Conservation (phyloP, 2,888 invertebrate genomes). For the Dusona sp. region DNA sequence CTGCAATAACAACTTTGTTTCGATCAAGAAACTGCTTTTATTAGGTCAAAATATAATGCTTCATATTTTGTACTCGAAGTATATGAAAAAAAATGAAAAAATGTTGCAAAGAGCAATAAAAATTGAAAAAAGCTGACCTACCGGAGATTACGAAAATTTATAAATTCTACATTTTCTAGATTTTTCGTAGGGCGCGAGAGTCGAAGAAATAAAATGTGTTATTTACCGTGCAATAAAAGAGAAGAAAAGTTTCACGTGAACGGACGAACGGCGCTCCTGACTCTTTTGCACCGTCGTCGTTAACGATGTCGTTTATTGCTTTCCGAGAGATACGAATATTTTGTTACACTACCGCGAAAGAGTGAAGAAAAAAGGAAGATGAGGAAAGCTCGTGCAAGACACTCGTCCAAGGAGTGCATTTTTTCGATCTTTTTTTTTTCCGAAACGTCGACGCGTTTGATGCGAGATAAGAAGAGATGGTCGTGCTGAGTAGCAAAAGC, state of each 20-base stretch:
- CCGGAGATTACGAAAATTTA: conserved; percentile 78
- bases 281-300: conserved; percentile 77
- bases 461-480: not conserved
- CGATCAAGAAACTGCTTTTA: not conserved
- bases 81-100: not conserved
- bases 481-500: not conserved
- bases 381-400: not conserved
- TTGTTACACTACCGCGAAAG: conserved; percentile 76
- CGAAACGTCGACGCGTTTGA: conserved; percentile 13
- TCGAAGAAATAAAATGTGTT: conserved; percentile 81
- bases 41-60: not conserved
- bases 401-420: not conserved
- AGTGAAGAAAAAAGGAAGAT: conserved; percentile 12
- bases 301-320: conserved; percentile 84
- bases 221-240: conserved; percentile 84
- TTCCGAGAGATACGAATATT: conserved; percentile 81
- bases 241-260: conserved; percentile 70
- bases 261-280: conserved; percentile 67
- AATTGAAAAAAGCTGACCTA: conserved; percentile 77
- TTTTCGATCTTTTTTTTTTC: not conserved
- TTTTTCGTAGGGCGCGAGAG: conserved; percentile 74
- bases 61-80: not conserved
- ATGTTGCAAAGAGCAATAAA: conserved; percentile 42
- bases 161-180: conserved; percentile 79
- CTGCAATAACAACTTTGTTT: not conserved